A percentile compares a stretch with the other conserved stretches of the same genome.
These are phyloP conservation scores for Mesorhabditis spiculigera DNA, from an alignment of 2,888 invertebrate species.

Conservation along the genomic window DNA sequence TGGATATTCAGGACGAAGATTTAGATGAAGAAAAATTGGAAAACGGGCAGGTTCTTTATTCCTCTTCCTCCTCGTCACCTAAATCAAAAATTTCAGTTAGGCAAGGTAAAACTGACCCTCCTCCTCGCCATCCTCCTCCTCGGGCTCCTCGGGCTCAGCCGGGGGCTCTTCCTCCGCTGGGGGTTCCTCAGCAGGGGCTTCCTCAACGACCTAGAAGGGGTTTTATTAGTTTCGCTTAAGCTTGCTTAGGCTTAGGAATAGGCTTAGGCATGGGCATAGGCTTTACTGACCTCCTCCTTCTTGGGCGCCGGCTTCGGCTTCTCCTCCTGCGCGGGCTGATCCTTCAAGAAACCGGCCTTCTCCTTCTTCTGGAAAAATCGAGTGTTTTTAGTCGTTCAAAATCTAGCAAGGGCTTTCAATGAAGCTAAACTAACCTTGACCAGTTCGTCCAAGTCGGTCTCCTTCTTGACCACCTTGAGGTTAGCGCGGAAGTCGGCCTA, in stretches of 20 bases:
- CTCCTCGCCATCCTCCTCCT: slow-evolving; percentile 29
- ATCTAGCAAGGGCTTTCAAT: background rate
- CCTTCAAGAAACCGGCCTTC: slow-evolving; percentile 57
- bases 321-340: slow-evolving; percentile 29
- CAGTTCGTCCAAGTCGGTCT: slow-evolving; percentile 73
- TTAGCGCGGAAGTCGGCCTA: slow-evolving; percentile 97
- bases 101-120: slow-evolving; percentile 10
- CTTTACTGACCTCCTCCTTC: slow-evolving; percentile 12
- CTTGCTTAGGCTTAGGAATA: background rate
- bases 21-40: background rate
- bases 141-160: slow-evolving; percentile 26
- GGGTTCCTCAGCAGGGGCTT: slow-evolving; percentile 19
- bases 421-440: slow-evolving; percentile 11
- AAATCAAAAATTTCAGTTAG: background rate
- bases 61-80: slow-evolving; percentile 4
- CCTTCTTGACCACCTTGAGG: slow-evolving; percentile 91
- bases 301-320: slow-evolving; percentile 18
- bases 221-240: background rate
- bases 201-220: slow-evolving; percentile 10
- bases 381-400: background rate
- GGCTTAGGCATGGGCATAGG: too few relatives aligned
- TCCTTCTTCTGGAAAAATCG: slow-evolving; percentile 27
- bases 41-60: too few relatives aligned
- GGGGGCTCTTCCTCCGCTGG: slow-evolving; percentile 27
- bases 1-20: background rate